Evolutionary conservation across 2,888 invertebrate species (phyloP).

Genomic region (Eumacrocentrus americanus): DNA sequence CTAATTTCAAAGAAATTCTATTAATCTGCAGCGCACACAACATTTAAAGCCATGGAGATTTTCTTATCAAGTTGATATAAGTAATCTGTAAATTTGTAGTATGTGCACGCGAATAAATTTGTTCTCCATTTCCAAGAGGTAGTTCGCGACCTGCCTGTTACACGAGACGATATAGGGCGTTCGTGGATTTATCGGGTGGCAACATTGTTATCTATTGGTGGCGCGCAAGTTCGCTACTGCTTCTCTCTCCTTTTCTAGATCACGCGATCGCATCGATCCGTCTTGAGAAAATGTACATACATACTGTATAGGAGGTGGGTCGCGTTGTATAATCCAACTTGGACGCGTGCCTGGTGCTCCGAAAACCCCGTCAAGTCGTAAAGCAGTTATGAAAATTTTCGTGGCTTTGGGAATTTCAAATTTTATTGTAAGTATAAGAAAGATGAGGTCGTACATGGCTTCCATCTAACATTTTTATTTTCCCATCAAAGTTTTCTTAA

Average conservation of each 20-base stretch:
- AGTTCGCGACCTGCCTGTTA: not conserved
- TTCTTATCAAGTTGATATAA: not conserved
- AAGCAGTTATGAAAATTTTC: constrained; percentile 17
- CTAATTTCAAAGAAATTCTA: not conserved
- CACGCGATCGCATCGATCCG: constrained; percentile 27
- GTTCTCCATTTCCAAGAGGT: not conserved
- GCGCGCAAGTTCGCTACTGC: constrained; percentile 1
- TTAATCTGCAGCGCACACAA: not conserved
- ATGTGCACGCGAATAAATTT: not conserved
- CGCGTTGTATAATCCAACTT: not conserved
- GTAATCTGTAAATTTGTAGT: not conserved
- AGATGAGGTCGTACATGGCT: not conserved
- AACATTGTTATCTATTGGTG: constrained; percentile 9
- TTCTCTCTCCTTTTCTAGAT: not conserved
- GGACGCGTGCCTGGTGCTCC: not conserved
- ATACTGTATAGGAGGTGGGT: too few relatives aligned
- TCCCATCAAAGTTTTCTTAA: too few relatives aligned
- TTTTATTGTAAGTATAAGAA: constrained; percentile 7
- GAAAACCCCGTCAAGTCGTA: not conserved
- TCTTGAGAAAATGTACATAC: constrained; percentile 1
- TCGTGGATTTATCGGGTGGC: constrained; percentile 17
- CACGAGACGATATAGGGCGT: not conserved
- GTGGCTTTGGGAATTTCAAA: not conserved
- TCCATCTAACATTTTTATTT: not conserved
- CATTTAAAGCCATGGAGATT: not conserved